Conservation (phyloP, 2,113 vertebrate species). For the Leucoraja erinaceus region DNA sequence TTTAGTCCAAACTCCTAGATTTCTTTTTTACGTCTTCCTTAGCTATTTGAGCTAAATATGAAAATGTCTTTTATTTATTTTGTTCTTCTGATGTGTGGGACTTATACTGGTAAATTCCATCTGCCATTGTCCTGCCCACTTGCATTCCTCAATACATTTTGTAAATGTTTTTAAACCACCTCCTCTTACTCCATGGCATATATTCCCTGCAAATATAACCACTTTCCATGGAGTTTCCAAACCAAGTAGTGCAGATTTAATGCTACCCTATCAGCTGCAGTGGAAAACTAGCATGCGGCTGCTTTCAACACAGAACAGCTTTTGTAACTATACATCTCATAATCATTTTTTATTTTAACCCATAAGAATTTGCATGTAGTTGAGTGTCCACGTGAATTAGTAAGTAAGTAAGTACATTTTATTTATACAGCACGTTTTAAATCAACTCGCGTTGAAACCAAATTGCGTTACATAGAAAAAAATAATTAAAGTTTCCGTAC, state of each 20-base stretch:
- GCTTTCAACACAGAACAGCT: neutral
- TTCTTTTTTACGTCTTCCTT: neutral
- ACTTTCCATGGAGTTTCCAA: neutral
- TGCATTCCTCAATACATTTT: neutral
- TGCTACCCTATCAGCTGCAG: neutral
- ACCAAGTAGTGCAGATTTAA: neutral
- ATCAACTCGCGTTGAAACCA: too few relatives aligned
- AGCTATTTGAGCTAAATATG: slow-evolving; percentile 7
- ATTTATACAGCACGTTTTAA: too few relatives aligned
- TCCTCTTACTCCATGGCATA: neutral
- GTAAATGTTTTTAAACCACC: neutral
- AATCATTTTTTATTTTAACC: neutral
- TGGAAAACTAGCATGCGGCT: neutral
- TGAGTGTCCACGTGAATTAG: too few relatives aligned
- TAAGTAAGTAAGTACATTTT: too few relatives aligned
- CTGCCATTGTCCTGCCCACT: slow-evolving; percentile 9
- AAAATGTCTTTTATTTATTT: neutral
- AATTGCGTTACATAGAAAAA: too few relatives aligned
- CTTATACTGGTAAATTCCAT: neutral
- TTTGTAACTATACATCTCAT: neutral
- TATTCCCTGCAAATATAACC: neutral
- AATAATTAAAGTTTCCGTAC: too few relatives aligned
- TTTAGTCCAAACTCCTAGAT: too few relatives aligned
- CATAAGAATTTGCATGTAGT: neutral
- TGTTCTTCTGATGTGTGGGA: neutral